A percentile compares a stretch with the other conserved stretches of the same genome.
Conservation (phyloP, 2,113 vertebrate genomes). For the Salvelinus alpinus region DNA sequence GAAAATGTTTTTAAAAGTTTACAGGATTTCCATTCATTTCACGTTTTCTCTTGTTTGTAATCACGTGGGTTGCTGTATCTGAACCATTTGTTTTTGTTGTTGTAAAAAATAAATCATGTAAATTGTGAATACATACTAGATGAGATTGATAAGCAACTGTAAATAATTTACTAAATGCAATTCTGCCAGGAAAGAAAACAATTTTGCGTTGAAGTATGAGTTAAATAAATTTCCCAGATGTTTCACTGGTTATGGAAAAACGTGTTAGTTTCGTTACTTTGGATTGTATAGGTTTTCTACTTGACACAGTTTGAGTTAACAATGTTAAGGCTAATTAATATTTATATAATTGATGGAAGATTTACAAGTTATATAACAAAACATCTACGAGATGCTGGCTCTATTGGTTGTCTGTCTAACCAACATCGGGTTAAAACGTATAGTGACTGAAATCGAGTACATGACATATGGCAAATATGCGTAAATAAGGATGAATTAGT, state of each 20-base stretch:
- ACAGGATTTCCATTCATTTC: slow-evolving; percentile 71
- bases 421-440: neutral
- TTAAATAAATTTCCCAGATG: slow-evolving; percentile 79
- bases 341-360: neutral
- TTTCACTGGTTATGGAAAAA: slow-evolving; percentile 51
- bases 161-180: slow-evolving; percentile 85
- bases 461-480: slow-evolving; percentile 7
- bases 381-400: no score
- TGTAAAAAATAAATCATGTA: slow-evolving; percentile 83
- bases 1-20: slow-evolving; percentile 70
- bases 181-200: slow-evolving; percentile 67
- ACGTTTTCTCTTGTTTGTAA: slow-evolving; percentile 79
- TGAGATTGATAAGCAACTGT: slow-evolving; percentile 74
- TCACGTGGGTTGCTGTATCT: slow-evolving; percentile 80
- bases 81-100: slow-evolving; percentile 77
- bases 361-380: no score
- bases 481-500: slow-evolving; percentile 2
- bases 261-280: slow-evolving; percentile 44
- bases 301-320: neutral
- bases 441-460: neutral
- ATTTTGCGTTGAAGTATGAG: slow-evolving; percentile 60
- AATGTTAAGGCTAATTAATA: neutral
- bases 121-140: slow-evolving; percentile 88
- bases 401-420: neutral
- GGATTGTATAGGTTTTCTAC: slow-evolving; percentile 18